Conservation (phyloP, 2,797 vertebrate species). For the Clarias pachynema region DNA sequence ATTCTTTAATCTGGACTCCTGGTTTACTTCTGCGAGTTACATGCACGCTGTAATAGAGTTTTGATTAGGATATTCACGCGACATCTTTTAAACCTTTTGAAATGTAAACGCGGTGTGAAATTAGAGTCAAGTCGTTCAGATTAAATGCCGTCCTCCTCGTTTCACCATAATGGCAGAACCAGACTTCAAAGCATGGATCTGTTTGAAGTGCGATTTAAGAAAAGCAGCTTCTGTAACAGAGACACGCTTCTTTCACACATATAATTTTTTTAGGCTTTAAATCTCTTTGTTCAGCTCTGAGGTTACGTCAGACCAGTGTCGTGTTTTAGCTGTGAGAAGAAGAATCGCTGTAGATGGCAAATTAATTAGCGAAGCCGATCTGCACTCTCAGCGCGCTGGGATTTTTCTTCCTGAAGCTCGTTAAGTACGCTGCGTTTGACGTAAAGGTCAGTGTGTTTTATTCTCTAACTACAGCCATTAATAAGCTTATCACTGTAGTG, state of each 20-base stretch:
- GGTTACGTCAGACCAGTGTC: neutral
- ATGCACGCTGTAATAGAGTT: neutral
- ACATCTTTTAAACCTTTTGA: neutral
- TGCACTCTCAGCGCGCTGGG: neutral
- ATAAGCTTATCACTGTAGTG: constrained; percentile 8
- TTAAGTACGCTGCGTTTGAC: constrained; percentile 29
- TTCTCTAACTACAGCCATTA: constrained; percentile 31
- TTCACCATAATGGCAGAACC: constrained; percentile 60
- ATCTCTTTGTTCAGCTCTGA: neutral
- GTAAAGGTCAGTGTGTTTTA: constrained; percentile 44
- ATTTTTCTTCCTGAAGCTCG: neutral
- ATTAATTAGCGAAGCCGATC: neutral
- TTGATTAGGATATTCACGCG: neutral
- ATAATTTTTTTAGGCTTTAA: neutral
- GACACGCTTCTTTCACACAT: neutral
- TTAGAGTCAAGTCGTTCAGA: neutral
- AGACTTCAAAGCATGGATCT: constrained; percentile 68
- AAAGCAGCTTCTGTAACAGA: neutral
- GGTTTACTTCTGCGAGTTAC: neutral
- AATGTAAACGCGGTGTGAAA: constrained; percentile 20
- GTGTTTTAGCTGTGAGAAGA: neutral
- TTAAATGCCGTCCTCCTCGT: neutral
- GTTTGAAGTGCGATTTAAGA: constrained; percentile 61
- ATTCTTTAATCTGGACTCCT: neutral
- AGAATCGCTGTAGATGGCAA: neutral